A percentile compares a stretch with the other conserved stretches of the same genome.
phyloP scores from a whole-genome alignment of 2,888 invertebrate genomes.

The Protodeltote pygarga region DNA sequence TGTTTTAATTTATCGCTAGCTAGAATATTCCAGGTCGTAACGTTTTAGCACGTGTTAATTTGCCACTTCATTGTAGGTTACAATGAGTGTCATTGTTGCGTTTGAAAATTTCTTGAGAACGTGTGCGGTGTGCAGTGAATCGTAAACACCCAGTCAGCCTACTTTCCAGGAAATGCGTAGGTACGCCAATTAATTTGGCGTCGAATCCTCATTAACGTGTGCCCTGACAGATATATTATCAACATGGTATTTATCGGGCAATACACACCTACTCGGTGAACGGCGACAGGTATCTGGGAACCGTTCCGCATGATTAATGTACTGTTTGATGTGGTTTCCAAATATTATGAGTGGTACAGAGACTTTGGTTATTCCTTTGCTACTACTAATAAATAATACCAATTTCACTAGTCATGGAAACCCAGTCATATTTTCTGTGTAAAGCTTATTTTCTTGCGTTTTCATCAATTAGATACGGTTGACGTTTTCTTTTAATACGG shows the following conservation, averaged over 20 bases:
- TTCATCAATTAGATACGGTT: neutral
- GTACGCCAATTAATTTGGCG: slow-evolving; percentile 61
- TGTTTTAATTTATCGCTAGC: slow-evolving; percentile 10
- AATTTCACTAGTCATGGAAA: slow-evolving; percentile 15
- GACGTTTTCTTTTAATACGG: neutral
- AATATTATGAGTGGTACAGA: slow-evolving; percentile 37
- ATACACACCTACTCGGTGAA: slow-evolving; percentile 44
- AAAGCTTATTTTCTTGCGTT: neutral
- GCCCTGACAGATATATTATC: slow-evolving; percentile 71
- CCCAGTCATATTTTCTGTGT: slow-evolving; percentile 1
- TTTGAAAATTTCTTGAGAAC: slow-evolving; percentile 14
- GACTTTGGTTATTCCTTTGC: slow-evolving; percentile 2
- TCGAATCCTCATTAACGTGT: slow-evolving; percentile 63
- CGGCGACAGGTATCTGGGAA: slow-evolving; percentile 38
- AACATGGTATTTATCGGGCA: slow-evolving; percentile 55
- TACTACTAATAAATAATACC: slow-evolving; percentile 12
- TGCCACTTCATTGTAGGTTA: slow-evolving; percentile 9
- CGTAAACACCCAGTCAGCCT: slow-evolving; percentile 34
- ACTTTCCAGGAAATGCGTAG: slow-evolving; percentile 53
- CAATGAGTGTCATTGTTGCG: slow-evolving; percentile 23
- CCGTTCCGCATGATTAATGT: slow-evolving; percentile 56
- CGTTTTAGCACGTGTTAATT: slow-evolving; percentile 22
- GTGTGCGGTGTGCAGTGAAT: slow-evolving; percentile 6
- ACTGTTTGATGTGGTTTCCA: slow-evolving; percentile 59
- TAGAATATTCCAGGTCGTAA: slow-evolving; percentile 17